Base-by-base conservation (phyloP, 2,113 vertebrate genomes). In the Oryzias javanicus region DNA sequence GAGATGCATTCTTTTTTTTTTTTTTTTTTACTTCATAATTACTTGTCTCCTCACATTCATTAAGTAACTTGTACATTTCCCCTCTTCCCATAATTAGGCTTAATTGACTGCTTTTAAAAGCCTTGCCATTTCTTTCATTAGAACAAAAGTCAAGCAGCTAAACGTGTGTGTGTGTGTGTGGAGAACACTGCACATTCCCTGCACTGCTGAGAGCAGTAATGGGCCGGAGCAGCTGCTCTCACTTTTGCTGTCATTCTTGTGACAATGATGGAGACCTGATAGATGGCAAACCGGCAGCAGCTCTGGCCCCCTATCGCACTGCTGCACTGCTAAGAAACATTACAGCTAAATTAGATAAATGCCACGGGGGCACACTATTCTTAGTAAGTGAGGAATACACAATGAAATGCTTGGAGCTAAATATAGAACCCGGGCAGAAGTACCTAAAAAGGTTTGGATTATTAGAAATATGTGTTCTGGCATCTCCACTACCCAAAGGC, bases 1-100 rank as follows among this genome's bases (percentile, higher is more conserved):
- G 52, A 80, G 76, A 69, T 76, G 55, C 62, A 74, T 69, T 76
- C 67, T 82, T 35, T 29, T 57, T 64, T 80, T 73, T 80, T 58
- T 84, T 76, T 69, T 82, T 35, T 29, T 57, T 64, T 80, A 74
- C 81, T 58, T 84, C 80, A 83, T 85, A 87, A 89, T 87, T 82
- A 81, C 85, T 82, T 57, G 81, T 87, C 88, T 89, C 76, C 85
- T 85, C 83, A 83, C 83, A 84, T 85, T 89, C 82, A 86, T 83
- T 88, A 87, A 82, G 82, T 56, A 59, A 77, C 82, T 60, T 48
- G 74, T 72, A 65, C 77, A 84, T 79, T 84, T 74, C 68, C 81
- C 62, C 58, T 70, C 72, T 58, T 51, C 59, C 42, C 57, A 79
- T 76, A 66, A 84, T 78, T 76, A 58, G 27, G 47, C 65, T 78